Evolutionary conservation across 2,888 invertebrate species (phyloP).

Genomic region (Watsonalla binaria): DNA sequence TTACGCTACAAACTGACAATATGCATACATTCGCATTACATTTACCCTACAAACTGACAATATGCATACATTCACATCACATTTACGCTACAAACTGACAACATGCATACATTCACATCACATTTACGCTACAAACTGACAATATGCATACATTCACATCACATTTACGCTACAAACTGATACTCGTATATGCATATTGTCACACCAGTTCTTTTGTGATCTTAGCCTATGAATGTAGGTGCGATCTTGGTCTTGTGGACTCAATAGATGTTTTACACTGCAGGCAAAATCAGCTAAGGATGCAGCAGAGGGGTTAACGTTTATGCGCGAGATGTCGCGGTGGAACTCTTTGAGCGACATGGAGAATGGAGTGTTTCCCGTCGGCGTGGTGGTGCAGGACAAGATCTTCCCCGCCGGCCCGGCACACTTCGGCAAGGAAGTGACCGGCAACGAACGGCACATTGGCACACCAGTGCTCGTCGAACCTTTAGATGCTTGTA

Average conservation of each 20-base stretch:
- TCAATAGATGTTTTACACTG: conserved; percentile 13
- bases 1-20: too few species aligned
- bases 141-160: too few species aligned
- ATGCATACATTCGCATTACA: too few species aligned
- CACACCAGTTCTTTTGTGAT: too few species aligned
- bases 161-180: too few species aligned
- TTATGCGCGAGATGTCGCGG: conserved; percentile 98
- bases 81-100: background rate
- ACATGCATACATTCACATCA: too few species aligned
- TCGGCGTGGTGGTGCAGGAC: conserved; percentile 43
- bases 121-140: too few species aligned
- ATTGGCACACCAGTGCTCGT: conserved; percentile 82
- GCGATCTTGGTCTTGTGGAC: too few species aligned
- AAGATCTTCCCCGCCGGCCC: conserved; percentile 85
- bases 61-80: too few species aligned
- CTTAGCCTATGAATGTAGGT: too few species aligned
- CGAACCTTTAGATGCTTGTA: conserved; percentile 84
- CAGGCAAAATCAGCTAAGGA: conserved; percentile 92
- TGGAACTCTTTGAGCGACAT: conserved; percentile 86
- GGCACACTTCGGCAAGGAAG: conserved; percentile 92
- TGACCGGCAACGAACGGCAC: conserved; percentile 81
- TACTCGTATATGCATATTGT: too few species aligned
- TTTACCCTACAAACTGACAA: too few species aligned
- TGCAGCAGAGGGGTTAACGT: conserved; percentile 94
- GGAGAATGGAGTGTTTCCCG: conserved; percentile 61